Conservation (phyloP, 2,113 vertebrate species). For the Hiodon tergisus region DNA sequence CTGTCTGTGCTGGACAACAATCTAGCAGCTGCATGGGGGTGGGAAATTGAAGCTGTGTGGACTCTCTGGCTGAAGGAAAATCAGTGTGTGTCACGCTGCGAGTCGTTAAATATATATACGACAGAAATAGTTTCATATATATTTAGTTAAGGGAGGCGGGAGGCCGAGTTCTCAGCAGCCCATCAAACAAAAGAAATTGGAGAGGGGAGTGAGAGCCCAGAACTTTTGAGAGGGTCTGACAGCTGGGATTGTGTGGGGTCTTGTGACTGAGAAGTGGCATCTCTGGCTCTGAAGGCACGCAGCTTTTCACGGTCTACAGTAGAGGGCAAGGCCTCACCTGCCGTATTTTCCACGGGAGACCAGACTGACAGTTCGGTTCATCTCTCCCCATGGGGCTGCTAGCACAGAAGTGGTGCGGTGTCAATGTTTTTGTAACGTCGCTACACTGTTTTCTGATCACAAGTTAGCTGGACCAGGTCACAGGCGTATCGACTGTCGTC, state of each 20-base stretch:
- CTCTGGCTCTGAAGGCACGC: conserved; percentile 2
- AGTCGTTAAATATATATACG: background rate
- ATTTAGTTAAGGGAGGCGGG: too few relatives aligned
- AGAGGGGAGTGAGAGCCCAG: background rate
- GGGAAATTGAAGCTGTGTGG: background rate
- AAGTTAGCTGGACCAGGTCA: background rate
- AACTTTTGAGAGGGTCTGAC: conserved; percentile 10
- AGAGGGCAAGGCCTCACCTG: background rate
- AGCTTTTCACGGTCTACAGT: background rate
- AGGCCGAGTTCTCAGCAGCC: conserved; percentile 4
- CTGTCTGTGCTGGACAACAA: background rate
- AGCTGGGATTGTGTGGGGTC: conserved; percentile 10
- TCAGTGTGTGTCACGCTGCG: background rate
- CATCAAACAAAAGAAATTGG: background rate
- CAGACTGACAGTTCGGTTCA: too few relatives aligned
- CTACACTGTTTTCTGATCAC: background rate
- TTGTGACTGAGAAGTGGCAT: conserved; percentile 17
- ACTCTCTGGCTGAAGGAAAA: too few relatives aligned
- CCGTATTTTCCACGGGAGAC: background rate
- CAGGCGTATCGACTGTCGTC: background rate
- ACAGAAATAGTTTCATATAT: conserved; percentile 9
- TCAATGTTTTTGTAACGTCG: background rate
- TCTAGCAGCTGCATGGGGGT: background rate
- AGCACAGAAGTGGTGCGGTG: background rate
- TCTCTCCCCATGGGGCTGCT: background rate